Evolutionary conservation across 2,797 vertebrate species (phyloP).

Genomic region (Antrozous pallidus): DNA sequence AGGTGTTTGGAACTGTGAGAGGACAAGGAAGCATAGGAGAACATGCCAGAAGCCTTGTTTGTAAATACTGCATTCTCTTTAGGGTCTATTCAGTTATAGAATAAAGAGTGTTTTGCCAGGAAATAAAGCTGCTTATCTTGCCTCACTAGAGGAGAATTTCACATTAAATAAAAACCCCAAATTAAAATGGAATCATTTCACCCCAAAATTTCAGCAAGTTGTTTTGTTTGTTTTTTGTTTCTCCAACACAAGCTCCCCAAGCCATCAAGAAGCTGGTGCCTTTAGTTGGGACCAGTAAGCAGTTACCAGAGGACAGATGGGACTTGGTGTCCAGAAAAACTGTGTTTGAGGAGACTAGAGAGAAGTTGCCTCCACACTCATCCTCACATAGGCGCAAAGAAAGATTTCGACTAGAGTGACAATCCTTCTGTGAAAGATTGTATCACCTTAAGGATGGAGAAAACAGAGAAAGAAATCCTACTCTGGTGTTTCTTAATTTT

Average conservation of each 20-base stretch:
- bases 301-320: neutral
- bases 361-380: neutral
- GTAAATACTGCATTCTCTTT: conserved; percentile 20
- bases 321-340: neutral
- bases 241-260: neutral
- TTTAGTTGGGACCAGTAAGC: neutral
- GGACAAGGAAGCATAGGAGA: neutral
- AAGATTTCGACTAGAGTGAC: neutral
- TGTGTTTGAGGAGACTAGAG: neutral
- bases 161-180: neutral
- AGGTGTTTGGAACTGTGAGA: conserved; percentile 30
- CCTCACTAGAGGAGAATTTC: neutral
- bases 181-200: conserved; percentile 48
- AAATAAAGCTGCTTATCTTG: conserved; percentile 36
- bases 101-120: conserved; percentile 30
- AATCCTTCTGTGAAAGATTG: neutral
- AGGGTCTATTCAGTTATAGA: conserved; percentile 9
- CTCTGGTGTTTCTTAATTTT: neutral
- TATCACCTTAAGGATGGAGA: neutral
- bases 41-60: conserved; percentile 46
- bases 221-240: neutral
- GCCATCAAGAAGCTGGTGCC: neutral
- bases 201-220: neutral
- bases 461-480: neutral
- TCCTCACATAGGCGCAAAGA: neutral